These are phyloP conservation scores for Sitta europaea DNA, from an alignment of 2,113 vertebrate species.

Conservation along the genomic window DNA sequence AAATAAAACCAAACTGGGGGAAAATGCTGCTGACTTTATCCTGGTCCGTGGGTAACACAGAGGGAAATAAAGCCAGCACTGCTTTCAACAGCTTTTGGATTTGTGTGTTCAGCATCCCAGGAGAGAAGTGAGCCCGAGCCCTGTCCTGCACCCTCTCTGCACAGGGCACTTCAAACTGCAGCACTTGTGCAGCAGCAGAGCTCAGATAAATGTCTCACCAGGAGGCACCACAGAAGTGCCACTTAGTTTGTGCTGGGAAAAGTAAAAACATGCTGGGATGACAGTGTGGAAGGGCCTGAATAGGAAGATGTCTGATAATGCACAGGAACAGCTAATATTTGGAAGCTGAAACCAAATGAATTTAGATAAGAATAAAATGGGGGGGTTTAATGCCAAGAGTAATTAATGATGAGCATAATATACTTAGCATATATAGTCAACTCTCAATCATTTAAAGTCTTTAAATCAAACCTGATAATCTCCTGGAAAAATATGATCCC, in stretches of 20 bases:
- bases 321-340: neutral
- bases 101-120: neutral
- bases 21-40: neutral
- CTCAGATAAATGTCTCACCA: neutral
- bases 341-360: neutral
- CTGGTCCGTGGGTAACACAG: neutral
- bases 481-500: conserved; percentile 42
- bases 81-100: neutral
- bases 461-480: conserved; percentile 61
- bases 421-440: conserved; percentile 15
- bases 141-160: neutral
- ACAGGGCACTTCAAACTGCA: neutral
- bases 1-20: neutral
- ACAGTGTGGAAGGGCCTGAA: neutral
- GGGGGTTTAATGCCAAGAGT: neutral
- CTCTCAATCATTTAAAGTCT: conserved; percentile 52
- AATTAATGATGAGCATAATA: conserved; percentile 40
- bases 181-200: neutral
- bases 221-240: neutral
- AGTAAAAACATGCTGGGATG: neutral
- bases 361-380: conserved; percentile 9
- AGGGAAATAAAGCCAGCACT: neutral
- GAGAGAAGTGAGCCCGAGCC: neutral
- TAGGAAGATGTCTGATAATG: neutral
- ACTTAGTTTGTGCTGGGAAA: neutral